Percentiles rank a stretch among this genome's conserved stretches.
These are phyloP conservation scores for Pipa parva DNA, from an alignment of 2,113 vertebrate species.

Conservation along the genomic window DNA sequence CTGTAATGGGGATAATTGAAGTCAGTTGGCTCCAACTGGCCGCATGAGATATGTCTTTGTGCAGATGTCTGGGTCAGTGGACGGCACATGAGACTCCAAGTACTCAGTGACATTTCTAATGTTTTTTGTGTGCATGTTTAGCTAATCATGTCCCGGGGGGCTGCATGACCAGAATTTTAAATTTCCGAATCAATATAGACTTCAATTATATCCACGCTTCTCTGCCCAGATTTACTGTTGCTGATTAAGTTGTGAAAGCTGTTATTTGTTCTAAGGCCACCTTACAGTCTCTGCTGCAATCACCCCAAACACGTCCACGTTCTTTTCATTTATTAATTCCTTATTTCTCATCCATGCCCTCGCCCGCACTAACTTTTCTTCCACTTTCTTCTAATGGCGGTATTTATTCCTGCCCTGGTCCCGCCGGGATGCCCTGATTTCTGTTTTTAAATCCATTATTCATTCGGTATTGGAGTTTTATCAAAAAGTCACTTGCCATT, in stretches of 20 bases:
- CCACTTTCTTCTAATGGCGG: neutral
- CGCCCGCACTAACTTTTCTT: neutral
- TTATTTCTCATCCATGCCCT: neutral
- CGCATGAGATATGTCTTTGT: slow-evolving; percentile 38
- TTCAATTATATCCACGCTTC: neutral
- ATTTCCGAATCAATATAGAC: slow-evolving; percentile 20
- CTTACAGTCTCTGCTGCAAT: neutral
- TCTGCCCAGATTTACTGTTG: slow-evolving; percentile 9
- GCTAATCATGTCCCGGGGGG: slow-evolving; percentile 32
- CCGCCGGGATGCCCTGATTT: neutral
- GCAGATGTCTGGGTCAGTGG: slow-evolving; percentile 37
- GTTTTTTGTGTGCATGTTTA: slow-evolving; percentile 30
- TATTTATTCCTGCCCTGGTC: neutral
- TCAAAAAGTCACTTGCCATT: no score
- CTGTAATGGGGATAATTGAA: slow-evolving; percentile 38
- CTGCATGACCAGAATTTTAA: slow-evolving; percentile 24
- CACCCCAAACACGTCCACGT: neutral
- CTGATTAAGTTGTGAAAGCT: slow-evolving; percentile 5
- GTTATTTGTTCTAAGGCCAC: neutral
- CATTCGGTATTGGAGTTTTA: no score
- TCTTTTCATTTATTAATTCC: neutral
- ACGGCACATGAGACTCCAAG: slow-evolving; percentile 17
- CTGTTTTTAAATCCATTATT: neutral
- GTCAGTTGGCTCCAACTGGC: slow-evolving; percentile 31
- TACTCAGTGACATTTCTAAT: slow-evolving; percentile 31